Base-by-base conservation (phyloP, 2,888 invertebrate species). In the Agrilus biguttatus region DNA sequence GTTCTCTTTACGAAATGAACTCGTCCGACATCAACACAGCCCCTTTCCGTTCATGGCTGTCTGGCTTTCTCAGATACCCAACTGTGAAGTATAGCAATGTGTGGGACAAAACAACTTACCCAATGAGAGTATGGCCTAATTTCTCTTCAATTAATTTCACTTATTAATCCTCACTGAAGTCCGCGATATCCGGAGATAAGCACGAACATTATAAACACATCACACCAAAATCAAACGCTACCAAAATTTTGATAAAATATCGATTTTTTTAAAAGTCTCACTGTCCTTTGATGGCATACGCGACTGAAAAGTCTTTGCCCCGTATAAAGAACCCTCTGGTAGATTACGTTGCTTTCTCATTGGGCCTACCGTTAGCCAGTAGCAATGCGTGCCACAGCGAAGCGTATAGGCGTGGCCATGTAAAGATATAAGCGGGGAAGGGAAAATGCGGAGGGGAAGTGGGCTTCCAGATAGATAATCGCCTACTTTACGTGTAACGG, bases 41-140 rank as follows among this genome's bases (percentile, higher is more conserved):
- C 57, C 57, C 56, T 55, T 55, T 58, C 52, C 55, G 55, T 55
- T 57, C 55, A 59, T 58, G 58, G 58, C 56, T 54, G 57, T 55
- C 53, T 51, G 44, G 34, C 23, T 41, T 36, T 21, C 21, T 28
- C 28, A 10, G 37, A 33, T 39, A 44, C 35, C 38, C 32, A 35
- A 40, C 42, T 35, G 43, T 37, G 37, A 17, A 13, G 28, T 28
- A 21, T 21, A 28, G 10, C 28, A 28, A 28, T 28, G 28, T 28
- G 28, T 28, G 28, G 10, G 28, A 28, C 28, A 28, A 28, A 28
- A 28, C 8, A 2, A 28, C 28, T 28, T 28, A 28, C 28, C 23
- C 28, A 28, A 28, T 28, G 28, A 28, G 28, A 28, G 10, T 28
- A 10, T 28, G 28, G 28, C 28, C 28, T 28, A 28, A 28, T 23